Base-by-base conservation (phyloP, 2,113 vertebrate species). In the Pollachius pollachius region DNA sequence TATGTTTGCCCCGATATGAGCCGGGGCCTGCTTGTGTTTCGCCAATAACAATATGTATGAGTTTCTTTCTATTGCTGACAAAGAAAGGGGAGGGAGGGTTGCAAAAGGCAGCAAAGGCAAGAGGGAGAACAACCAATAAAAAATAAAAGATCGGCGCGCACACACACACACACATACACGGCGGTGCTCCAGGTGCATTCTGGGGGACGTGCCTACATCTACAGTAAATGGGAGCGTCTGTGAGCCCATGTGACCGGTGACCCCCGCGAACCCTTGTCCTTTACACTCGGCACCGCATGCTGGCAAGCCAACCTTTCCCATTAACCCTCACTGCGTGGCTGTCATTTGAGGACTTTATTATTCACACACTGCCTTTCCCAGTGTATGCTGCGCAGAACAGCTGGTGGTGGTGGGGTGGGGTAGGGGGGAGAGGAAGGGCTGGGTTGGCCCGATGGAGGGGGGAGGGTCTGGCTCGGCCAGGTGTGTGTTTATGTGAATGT, bases 311-410 rank as follows among this genome's bases (percentile, higher is more conserved):
- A 92, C 91, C 91, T 92, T 93, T 89, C 88, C 87, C 87, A 92
- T 92, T 92, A 92, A 91, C 90, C 92, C 89, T 23, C 67, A 84
- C 89, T 88, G 88, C 76, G 85, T 88, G 85, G 75, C 77, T 90
- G 88, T 87, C 87, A 90, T 92, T 91, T 89, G 88, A 91, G 90
- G 89, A 89, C 83, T 90, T 89, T 89, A 90, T 92, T 90, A 91
- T 92, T 88, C 79, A 84, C 71, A 27, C 66, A 70, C 64, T 82
- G 83, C 86, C 71, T 82, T 89, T 83, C 81, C 85, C 77, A 70
- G 74, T 83, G 76, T 83, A 83, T 48, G 12, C 41, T 13, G 41
- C 7, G 8, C 6, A 48, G 74, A 34, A 16, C 67, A 67, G 69
- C 76, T 78, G 70, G 65, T 16, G 34, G 66, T 67, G 73, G 52